These are phyloP conservation scores for Boloria euphrosyne DNA, from an alignment of 2,888 invertebrate genomes.

Conservation along the genomic window DNA sequence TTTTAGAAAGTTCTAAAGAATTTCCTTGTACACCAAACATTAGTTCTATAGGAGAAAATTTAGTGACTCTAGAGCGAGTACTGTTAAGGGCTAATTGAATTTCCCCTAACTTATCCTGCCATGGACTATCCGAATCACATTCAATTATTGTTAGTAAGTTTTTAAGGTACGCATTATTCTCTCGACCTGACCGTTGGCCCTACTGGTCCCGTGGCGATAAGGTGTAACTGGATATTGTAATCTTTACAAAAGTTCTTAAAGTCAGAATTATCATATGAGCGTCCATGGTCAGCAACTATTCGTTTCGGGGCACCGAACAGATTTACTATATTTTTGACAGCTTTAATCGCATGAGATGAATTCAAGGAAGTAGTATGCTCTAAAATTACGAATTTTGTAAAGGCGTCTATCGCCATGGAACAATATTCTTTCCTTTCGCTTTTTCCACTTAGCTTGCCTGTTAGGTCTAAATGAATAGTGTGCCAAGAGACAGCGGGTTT, in stretches of 20 bases:
- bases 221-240: conserved; percentile 20
- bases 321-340: neutral
- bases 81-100: conserved; percentile 44
- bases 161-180: conserved; percentile 41
- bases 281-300: neutral
- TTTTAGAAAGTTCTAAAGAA: conserved; percentile 6
- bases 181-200: conserved; percentile 14
- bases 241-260: conserved; percentile 19
- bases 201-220: conserved; percentile 37
- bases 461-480: neutral
- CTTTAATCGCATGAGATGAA: neutral
- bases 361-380: neutral
- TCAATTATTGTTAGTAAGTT: conserved; percentile 39
- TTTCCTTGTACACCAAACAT: conserved; percentile 12
- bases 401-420: neutral
- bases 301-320: conserved; percentile 1
- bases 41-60: conserved; percentile 41
- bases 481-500: neutral
- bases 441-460: conserved; percentile 5
- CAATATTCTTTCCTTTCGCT: conserved; percentile 6
- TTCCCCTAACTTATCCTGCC: conserved; percentile 39
- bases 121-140: conserved; percentile 26
- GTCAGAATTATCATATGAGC: neutral
- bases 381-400: neutral
- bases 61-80: conserved; percentile 39